These are phyloP conservation scores for Amphimallon solstitiale DNA, from an alignment of 2,888 invertebrate species.

Conservation along the genomic window DNA sequence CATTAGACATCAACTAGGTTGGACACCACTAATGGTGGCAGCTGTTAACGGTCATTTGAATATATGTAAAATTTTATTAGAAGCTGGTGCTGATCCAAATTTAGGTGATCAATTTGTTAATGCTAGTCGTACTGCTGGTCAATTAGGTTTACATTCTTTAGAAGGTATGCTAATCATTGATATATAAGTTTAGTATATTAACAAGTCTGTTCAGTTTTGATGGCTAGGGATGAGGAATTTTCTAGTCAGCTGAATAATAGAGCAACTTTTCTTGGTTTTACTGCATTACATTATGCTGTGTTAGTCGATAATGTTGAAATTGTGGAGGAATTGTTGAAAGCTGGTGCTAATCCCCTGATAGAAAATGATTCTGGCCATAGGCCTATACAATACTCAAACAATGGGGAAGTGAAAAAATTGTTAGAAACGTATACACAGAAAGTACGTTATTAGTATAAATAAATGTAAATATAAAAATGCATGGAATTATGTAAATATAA, in stretches of 20 bases:
- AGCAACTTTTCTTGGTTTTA: slow-evolving; percentile 85
- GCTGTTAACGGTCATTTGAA: slow-evolving; percentile 78
- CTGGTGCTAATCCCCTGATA: slow-evolving; percentile 78
- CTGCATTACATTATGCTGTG: slow-evolving; percentile 89
- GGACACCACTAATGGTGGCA: slow-evolving; percentile 88
- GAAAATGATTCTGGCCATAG: slow-evolving; percentile 83
- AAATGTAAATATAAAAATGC: neutral
- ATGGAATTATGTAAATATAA: neutral
- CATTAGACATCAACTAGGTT: slow-evolving; percentile 79
- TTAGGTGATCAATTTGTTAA: slow-evolving; percentile 80
- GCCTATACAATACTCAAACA: slow-evolving; percentile 78
- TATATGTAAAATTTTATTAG: slow-evolving; percentile 70
- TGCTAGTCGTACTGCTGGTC: slow-evolving; percentile 72
- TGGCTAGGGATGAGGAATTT: slow-evolving; percentile 85
- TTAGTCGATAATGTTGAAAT: slow-evolving; percentile 75
- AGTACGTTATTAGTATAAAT: too few species aligned
- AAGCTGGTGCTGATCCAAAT: slow-evolving; percentile 84
- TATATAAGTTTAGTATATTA: slow-evolving; percentile 1
- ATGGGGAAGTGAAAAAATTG: slow-evolving; percentile 70
- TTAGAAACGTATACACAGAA: slow-evolving; percentile 67
- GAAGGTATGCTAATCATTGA: slow-evolving; percentile 67
- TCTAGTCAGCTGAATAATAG: slow-evolving; percentile 74
- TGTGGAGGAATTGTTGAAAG: slow-evolving; percentile 73
- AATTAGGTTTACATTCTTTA: slow-evolving; percentile 76
- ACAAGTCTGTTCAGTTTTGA: slow-evolving; percentile 63